Evolutionary conservation across 2,888 invertebrate genomes (phyloP), one percentile per base, ranked within the genome.

Genomic region (Sicus ferrugineus): DNA sequence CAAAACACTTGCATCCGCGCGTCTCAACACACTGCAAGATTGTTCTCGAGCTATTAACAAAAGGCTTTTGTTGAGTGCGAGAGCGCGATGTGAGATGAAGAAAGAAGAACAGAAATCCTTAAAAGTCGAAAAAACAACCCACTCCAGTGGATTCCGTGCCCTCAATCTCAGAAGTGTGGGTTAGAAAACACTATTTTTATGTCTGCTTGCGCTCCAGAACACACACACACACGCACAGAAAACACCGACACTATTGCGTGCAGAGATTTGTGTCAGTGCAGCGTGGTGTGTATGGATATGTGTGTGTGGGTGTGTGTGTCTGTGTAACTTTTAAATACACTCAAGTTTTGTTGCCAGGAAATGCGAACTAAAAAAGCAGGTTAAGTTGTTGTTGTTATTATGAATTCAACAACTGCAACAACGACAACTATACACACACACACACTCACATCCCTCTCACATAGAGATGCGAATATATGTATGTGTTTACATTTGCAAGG

Each of bases 331-430:
- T 31, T 16, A 64, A 52, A 48, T 31, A 52, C 52, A 34, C 21
- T 52, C 50, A 64, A 64, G 64, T 64, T n/a, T n/a, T n/a, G 23
- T 31, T 64, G 31, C 48, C 46, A 31, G 31, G 30, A 64, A 64
- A 50, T 50, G 31, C 34, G 21, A 64, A 64, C 26, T 28, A 46
- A 14, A 63, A 63, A 64, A 64, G 9, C 52, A 52, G 31, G 63
- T 52, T 52, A 52, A 34, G 64, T 50, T 50, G 1, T 34, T 50
- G 64, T 64, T 50, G 48, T 63, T 28, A 28, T 48, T 19, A 30
- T 16, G 16, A n/a, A 2, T 30, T 5, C 38, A 7, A 26, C 38
- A 21, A 42, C 11, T 61, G 26, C 61, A 42, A 34, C 38, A 61
- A 23, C 26, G 23, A 28, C 26, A 54, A 28, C 14, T 54, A 16